These are phyloP conservation scores for Urocyon cinereoargenteus DNA, from an alignment of 2,797 vertebrate genomes.

Conservation along the genomic window DNA sequence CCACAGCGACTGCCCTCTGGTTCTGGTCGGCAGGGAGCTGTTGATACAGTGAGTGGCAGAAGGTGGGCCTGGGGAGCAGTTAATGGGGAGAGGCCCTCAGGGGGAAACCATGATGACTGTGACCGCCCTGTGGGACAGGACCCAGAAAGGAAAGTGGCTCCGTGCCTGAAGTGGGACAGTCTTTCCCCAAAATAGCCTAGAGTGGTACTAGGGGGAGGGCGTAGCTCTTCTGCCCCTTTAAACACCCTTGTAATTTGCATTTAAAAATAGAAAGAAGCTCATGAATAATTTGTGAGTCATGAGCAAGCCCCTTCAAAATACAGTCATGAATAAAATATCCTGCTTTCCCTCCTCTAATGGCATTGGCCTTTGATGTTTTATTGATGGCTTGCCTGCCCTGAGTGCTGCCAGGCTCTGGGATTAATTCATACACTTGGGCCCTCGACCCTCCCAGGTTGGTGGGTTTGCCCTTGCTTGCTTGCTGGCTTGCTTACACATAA, in stretches of 20 bases:
- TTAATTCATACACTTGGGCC: not conserved
- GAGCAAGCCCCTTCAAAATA: conserved; percentile 79
- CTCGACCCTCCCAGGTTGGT: not conserved
- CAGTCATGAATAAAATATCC: conserved; percentile 79
- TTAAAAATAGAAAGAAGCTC: conserved; percentile 78
- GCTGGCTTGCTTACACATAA: not conserved
- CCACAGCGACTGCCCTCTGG: not conserved
- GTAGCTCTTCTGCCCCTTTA: conserved; percentile 58
- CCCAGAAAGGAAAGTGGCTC: not conserved
- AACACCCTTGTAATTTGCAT: conserved; percentile 76
- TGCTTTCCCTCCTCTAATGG: conserved; percentile 47
- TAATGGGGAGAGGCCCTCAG: not conserved
- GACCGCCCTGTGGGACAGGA: not conserved
- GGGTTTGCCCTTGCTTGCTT: conserved; percentile 18
- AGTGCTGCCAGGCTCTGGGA: not conserved
- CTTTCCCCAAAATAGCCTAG: conserved; percentile 40
- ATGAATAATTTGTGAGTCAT: conserved; percentile 81
- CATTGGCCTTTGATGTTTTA: conserved; percentile 73
- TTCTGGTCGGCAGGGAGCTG: not conserved
- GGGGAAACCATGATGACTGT: not conserved
- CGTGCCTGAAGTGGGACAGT: not conserved
- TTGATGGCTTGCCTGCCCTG: conserved; percentile 63
- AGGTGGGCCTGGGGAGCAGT: not conserved
- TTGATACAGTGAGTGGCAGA: not conserved
- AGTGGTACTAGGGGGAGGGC: not conserved